Conservation (phyloP, 2,888 invertebrate species). For the Plebejus argus region DNA sequence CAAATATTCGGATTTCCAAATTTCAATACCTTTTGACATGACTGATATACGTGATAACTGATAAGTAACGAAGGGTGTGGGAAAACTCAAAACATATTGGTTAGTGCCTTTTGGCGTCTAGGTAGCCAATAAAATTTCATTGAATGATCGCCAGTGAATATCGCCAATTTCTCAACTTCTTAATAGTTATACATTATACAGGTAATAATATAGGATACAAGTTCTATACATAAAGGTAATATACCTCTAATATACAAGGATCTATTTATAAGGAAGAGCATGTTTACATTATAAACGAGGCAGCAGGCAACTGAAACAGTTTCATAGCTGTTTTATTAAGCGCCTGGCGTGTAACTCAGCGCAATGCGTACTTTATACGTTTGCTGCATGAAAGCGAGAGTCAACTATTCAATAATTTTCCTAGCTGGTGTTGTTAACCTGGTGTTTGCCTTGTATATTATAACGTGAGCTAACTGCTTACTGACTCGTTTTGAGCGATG, state of each 20-base stretch:
- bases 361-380: slow-evolving; percentile 27
- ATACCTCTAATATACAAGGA: neutral
- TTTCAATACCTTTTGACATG: too few relatives aligned
- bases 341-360: neutral
- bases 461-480: neutral
- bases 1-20: too few relatives aligned
- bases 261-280: neutral
- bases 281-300: neutral
- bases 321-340: slow-evolving; percentile 4
- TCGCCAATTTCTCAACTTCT: too few relatives aligned
- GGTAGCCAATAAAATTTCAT: too few relatives aligned
- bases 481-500: neutral
- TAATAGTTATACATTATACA: too few relatives aligned
- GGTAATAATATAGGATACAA: neutral
- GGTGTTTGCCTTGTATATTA: neutral
- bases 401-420: slow-evolving; percentile 17
- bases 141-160: too few relatives aligned
- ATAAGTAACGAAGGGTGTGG: too few relatives aligned
- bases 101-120: too few relatives aligned
- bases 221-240: neutral
- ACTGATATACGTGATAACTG: too few relatives aligned
- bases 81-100: too few relatives aligned
- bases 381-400: slow-evolving; percentile 27
- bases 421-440: neutral
- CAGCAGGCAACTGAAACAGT: neutral